phyloP scores from a whole-genome alignment of 1,140 invertebrate species.

The Pseudomyrmex flavicornis region DNA sequence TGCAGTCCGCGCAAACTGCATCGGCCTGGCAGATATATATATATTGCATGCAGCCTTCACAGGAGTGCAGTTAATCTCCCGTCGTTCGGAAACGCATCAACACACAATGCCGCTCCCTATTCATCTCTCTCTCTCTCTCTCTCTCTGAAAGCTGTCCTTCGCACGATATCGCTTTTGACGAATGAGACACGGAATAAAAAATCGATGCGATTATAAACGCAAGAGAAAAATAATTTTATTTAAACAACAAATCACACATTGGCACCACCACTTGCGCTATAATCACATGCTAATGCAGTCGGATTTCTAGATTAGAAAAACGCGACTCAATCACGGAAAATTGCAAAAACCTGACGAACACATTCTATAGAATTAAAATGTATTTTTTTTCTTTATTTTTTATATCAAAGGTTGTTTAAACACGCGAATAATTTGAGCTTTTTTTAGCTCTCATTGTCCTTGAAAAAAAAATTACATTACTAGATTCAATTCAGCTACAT shows the following conservation, averaged over 20 bases:
- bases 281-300: not conserved
- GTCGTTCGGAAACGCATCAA: constrained; percentile 63
- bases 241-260: not conserved
- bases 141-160: constrained; percentile 48
- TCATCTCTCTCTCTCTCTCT: not conserved
- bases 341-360: no score
- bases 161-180: constrained; percentile 45
- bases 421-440: no score
- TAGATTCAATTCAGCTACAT: no score
- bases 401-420: no score
- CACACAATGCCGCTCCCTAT: constrained; percentile 58
- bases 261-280: no score
- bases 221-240: not conserved
- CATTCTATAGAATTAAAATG: no score
- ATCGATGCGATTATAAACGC: not conserved
- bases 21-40: no score
- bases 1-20: constrained; percentile 3
- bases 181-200: not conserved
- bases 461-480: no score
- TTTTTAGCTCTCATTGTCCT: no score
- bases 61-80: constrained; percentile 69
- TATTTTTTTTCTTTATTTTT: no score
- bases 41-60: constrained; percentile 3
- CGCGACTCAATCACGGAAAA: no score
- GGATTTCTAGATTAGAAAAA: not conserved